Evolutionary conservation across 1,140 invertebrate species (phyloP), one percentile per base, ranked within the genome.

Genomic region (Caenorhabditis remanei): DNA sequence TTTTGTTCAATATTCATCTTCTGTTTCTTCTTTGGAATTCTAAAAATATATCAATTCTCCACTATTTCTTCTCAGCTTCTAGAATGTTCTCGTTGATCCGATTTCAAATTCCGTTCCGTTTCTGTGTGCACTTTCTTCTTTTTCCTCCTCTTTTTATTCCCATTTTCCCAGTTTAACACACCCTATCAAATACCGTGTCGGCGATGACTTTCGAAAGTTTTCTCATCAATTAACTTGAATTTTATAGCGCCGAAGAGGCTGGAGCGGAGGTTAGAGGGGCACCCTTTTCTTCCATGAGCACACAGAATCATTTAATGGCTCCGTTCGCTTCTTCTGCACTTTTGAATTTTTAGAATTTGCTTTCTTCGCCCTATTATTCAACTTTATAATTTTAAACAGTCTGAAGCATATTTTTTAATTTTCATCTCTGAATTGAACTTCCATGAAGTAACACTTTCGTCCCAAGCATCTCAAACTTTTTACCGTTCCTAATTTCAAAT

Each of bases 141-240:
- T 11, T 19, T 71, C n/a, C n/a, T 46, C n/a, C 19, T 16, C 71
- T 53, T 53, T 50, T 21, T 14, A 19, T n/a, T 50, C 46, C 40
- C 40, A 24, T n/a, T 50, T 50, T n/a, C 16, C 43, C 8, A 7
- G 24, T 79, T 79, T 40, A 79, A 14, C 71, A 13, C 46, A 19
- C n/a, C n/a, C 46, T 50, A 79, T 79, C 71, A 79, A 48, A 79
- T 53, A 79, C 67, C 41, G 71, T 79, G 71, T 50, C 71, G 71
- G 71, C 71, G 16, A 19, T 71, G 65, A 71, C 65, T 71, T 79
- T 50, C 13, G 71, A 79, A 50, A 19, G 71, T 79, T 41, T 79
- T 79, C 71, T 46, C 71, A 79, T 11, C 46, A 48, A 79, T 79
- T n/a, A 79, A 79, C 46, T 53, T n/a, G 21, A 67, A 21, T 40